phyloP scores from a whole-genome alignment of 2,888 invertebrate genomes.

The Geophilus truncorum region DNA sequence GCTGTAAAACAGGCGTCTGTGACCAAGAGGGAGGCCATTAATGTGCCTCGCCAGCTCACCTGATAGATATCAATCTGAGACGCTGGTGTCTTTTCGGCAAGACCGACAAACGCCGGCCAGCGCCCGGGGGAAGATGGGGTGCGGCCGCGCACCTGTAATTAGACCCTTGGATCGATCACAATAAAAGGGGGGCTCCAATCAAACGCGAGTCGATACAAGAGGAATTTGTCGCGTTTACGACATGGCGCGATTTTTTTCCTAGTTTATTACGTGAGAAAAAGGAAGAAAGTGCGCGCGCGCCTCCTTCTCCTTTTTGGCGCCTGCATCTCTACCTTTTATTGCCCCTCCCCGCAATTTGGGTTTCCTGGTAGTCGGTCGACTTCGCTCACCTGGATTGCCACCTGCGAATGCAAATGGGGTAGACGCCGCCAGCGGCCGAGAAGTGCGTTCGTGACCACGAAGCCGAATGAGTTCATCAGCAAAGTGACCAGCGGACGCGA shows the following conservation, averaged over 20 bases:
- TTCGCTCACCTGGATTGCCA: slow-evolving; percentile 20
- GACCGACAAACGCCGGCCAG: slow-evolving; percentile 6
- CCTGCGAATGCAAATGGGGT: slow-evolving; percentile 16
- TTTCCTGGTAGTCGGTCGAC: slow-evolving; percentile 22
- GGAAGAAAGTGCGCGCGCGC: neutral
- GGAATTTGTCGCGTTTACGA: slow-evolving; percentile 12
- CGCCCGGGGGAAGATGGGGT: slow-evolving; percentile 8
- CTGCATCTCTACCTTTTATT: slow-evolving; percentile 8
- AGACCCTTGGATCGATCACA: slow-evolving; percentile 1
- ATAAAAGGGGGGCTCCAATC: neutral
- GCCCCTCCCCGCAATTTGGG: slow-evolving; percentile 19
- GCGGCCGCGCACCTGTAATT: slow-evolving; percentile 13
- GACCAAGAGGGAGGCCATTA: slow-evolving; percentile 19
- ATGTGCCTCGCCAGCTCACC: slow-evolving; percentile 7
- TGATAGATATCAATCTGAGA: slow-evolving; percentile 27
- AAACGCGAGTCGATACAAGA: neutral
- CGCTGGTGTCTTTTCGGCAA: neutral
- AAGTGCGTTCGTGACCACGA: slow-evolving; percentile 23
- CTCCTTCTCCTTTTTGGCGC: slow-evolving; percentile 1
- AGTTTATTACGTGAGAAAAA: neutral
- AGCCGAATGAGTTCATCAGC: slow-evolving; percentile 18
- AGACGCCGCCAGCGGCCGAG: slow-evolving; percentile 23
- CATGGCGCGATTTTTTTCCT: neutral
- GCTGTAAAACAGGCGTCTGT: slow-evolving; percentile 24
- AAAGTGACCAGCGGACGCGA: slow-evolving; percentile 8